Conservation (phyloP, 2,113 vertebrate genomes). For the Mus musculus region GRCm39 chr4:31865001-31865500, state of each 20-base stretch:
- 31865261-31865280: constrained; percentile 7
- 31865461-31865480: neutral
- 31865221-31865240: neutral
- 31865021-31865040: no score
- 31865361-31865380: neutral
- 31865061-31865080: no score
- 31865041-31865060: no score
- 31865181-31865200: neutral
- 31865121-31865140: no score
- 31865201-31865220: constrained; percentile 38
- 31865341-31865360: constrained; percentile 11
- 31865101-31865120: no score
- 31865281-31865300: neutral
- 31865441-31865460: neutral
- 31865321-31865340: neutral
- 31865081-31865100: no score
- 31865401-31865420: constrained; percentile 22
- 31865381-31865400: neutral
- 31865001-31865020: no score
- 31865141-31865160: neutral
- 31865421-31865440: neutral
- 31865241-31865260: neutral
- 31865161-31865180: neutral
- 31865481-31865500: no score
- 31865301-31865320: neutral